Evolutionary conservation across 1,140 invertebrate genomes (phyloP).

Genomic region (Plodia interpunctella): DNA sequence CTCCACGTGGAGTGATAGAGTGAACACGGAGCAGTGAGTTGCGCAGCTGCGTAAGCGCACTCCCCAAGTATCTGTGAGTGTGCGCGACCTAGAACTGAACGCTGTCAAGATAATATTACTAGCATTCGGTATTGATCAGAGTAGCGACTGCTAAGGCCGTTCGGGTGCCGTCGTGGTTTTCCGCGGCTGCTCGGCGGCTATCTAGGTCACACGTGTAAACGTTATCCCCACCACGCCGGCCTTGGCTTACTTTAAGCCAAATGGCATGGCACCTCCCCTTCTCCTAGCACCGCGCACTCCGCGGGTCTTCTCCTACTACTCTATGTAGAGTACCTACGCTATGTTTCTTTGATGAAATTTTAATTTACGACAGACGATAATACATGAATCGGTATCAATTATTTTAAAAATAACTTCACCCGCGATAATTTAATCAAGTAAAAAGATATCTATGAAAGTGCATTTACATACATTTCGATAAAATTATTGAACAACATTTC

Average conservation of each 20-base stretch:
- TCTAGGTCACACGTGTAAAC: conserved; percentile 75
- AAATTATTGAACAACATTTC: too few species aligned
- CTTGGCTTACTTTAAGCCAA: conserved; percentile 72
- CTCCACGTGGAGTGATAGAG: conserved; percentile 31
- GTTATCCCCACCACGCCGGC: conserved; percentile 68
- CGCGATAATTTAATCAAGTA: not conserved
- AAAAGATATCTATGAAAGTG: not conserved
- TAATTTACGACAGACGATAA: conserved; percentile 2
- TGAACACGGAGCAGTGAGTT: conserved; percentile 8
- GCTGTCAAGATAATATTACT: conserved; percentile 35
- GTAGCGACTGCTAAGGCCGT: conserved; percentile 33
- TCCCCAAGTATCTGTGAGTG: conserved; percentile 8
- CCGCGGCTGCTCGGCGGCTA: conserved; percentile 50
- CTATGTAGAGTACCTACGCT: not conserved
- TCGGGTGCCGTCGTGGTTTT: conserved; percentile 46
- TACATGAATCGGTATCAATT: not conserved
- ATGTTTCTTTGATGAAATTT: conserved; percentile 13
- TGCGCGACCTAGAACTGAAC: conserved; percentile 26
- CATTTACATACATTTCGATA: too few species aligned
- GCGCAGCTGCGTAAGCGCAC: conserved; percentile 17
- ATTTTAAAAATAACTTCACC: not conserved
- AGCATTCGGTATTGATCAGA: conserved; percentile 56
- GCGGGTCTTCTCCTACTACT: conserved; percentile 20
- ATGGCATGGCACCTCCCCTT: conserved; percentile 65
- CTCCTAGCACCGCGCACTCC: conserved; percentile 38